Evolutionary conservation across 2,888 invertebrate species (phyloP).

Genomic region (Didymodactylos carnosus): DNA sequence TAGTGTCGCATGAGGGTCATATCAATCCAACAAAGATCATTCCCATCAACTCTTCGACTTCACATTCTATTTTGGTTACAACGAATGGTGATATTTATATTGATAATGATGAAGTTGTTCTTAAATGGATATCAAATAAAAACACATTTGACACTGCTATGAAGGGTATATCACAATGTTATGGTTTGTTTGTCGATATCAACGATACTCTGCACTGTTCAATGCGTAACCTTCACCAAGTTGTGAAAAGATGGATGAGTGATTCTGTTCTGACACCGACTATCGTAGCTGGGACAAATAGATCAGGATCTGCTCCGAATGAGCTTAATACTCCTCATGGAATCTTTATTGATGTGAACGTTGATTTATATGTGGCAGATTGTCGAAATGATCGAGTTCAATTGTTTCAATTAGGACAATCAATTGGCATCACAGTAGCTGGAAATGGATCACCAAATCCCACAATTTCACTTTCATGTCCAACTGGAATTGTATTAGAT

Average conservation of each 20-base stretch:
- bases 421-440: background rate
- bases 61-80: background rate
- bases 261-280: background rate
- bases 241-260: background rate
- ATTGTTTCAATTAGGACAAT: background rate
- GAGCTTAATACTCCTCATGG: background rate
- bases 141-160: background rate
- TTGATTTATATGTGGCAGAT: background rate
- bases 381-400: background rate
- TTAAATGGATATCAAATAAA: background rate
- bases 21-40: background rate
- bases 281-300: background rate
- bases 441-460: background rate
- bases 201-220: background rate
- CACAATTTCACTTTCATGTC: background rate
- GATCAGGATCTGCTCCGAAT: background rate
- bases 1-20: background rate
- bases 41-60: background rate
- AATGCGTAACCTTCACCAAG: background rate
- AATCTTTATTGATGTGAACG: background rate
- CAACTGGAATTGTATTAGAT: background rate
- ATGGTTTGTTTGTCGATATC: background rate
- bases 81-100: background rate
- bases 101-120: background rate
- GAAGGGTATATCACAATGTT: background rate